A percentile compares a stretch with the other conserved stretches of the same genome.
These are phyloP conservation scores for Trichechus manatus DNA, from an alignment of 2,113 vertebrate species.

Conservation along the genomic window DNA sequence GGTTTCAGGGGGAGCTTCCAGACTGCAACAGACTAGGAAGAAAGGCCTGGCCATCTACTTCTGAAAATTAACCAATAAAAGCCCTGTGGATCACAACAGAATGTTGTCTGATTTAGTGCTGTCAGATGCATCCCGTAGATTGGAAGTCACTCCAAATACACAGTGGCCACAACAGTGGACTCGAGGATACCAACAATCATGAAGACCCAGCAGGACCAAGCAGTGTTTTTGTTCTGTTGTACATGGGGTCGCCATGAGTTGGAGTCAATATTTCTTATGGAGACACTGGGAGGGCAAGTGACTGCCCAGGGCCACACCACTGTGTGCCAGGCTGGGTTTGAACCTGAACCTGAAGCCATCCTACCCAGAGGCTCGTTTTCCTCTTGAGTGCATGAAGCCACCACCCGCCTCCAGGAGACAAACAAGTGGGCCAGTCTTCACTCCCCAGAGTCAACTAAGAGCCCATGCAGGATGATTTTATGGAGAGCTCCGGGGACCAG, in stretches of 20 bases:
- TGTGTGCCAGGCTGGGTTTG: neutral
- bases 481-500: neutral
- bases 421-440: neutral
- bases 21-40: neutral
- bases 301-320: neutral
- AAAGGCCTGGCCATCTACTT: neutral
- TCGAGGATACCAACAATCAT: too few relatives aligned
- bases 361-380: neutral
- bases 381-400: neutral
- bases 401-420: neutral
- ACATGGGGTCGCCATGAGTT: neutral
- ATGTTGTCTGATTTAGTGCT: neutral
- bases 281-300: neutral
- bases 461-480: neutral
- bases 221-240: neutral
- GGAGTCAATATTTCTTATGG: neutral
- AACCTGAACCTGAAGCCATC: neutral
- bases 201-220: neutral
- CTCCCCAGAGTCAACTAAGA: neutral
- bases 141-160: neutral
- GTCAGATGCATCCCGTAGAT: neutral
- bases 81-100: neutral
- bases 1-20: neutral
- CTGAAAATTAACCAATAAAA: neutral
- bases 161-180: too few relatives aligned